Evolutionary conservation across 2,888 invertebrate genomes (phyloP).

Genomic region (Asteroscopus sphinx): DNA sequence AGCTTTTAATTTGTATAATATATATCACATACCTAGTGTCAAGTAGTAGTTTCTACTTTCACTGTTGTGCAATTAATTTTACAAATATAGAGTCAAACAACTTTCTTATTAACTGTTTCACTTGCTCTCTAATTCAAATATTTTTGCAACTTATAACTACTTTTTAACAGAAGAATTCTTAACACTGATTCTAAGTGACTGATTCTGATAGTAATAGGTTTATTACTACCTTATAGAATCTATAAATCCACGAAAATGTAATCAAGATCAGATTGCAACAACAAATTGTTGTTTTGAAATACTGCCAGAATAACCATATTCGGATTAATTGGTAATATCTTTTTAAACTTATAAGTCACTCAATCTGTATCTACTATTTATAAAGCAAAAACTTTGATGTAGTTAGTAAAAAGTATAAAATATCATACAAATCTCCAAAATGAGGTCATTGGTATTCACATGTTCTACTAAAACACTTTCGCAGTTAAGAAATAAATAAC

Average conservation of each 20-base stretch:
- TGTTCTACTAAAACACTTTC: constrained; percentile 29
- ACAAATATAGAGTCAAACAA: constrained; percentile 47
- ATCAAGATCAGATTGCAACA: no score
- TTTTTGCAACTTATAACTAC: background rate
- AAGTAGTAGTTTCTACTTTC: constrained; percentile 62
- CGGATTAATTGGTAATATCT: background rate
- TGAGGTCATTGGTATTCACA: constrained; percentile 51
- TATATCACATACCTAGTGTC: background rate
- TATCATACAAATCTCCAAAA: constrained; percentile 25
- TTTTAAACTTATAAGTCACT: background rate
- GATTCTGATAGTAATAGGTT: no score
- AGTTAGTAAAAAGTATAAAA: background rate
- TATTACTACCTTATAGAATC: no score
- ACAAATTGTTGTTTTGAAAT: no score
- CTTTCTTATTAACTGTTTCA: constrained; percentile 33
- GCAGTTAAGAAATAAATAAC: constrained; percentile 15
- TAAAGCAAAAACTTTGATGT: background rate
- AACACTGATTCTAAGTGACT: no score
- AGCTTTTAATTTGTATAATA: no score
- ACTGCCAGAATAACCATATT: background rate
- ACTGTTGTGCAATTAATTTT: constrained; percentile 59
- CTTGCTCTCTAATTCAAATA: constrained; percentile 23
- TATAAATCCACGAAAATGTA: no score
- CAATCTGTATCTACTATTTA: background rate
- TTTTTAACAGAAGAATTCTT: background rate